phyloP scores from a whole-genome alignment of 1,140 invertebrate genomes.

The silkworm (Bombyx mori) region DNA sequence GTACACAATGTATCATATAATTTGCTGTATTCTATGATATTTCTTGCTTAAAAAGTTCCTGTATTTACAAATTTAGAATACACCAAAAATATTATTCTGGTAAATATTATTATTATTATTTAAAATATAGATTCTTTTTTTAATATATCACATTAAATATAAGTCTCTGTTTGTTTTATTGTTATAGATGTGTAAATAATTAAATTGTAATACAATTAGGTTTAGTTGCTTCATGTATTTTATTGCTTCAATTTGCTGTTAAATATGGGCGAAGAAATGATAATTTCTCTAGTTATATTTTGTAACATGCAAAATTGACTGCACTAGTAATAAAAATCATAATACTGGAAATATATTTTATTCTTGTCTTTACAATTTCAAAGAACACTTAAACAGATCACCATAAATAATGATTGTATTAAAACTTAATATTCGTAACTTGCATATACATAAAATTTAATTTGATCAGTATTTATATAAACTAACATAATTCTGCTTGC shows the following conservation, averaged over 20 bases:
- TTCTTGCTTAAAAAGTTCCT: too few relatives aligned
- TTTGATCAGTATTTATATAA: constrained; percentile 66
- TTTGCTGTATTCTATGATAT: too few relatives aligned
- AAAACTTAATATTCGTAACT: constrained; percentile 67
- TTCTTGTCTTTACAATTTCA: constrained; percentile 13
- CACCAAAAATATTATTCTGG: not conserved
- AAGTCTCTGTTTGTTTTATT: not conserved
- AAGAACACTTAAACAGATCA: constrained; percentile 37
- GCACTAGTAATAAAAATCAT: constrained; percentile 1
- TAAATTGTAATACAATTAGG: not conserved
- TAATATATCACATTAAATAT: not conserved
- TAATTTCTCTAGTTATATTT: not conserved
- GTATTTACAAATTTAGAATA: not conserved
- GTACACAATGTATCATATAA: too few relatives aligned
- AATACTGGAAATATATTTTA: constrained; percentile 3
- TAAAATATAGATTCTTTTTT: not conserved
- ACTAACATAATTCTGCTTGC: constrained; percentile 64
- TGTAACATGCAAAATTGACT: not conserved
- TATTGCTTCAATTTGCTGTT: too few relatives aligned
- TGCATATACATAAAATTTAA: constrained; percentile 65
- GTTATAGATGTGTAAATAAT: not conserved
- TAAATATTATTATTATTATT: not conserved
- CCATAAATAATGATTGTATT: constrained; percentile 52
- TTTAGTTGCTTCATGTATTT: too few relatives aligned
- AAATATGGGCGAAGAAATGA: not conserved